Evolutionary conservation across 1,140 invertebrate genomes (phyloP), one percentile per base, ranked within the genome.

Genomic region (Diachasmimorpha longicaudata): DNA sequence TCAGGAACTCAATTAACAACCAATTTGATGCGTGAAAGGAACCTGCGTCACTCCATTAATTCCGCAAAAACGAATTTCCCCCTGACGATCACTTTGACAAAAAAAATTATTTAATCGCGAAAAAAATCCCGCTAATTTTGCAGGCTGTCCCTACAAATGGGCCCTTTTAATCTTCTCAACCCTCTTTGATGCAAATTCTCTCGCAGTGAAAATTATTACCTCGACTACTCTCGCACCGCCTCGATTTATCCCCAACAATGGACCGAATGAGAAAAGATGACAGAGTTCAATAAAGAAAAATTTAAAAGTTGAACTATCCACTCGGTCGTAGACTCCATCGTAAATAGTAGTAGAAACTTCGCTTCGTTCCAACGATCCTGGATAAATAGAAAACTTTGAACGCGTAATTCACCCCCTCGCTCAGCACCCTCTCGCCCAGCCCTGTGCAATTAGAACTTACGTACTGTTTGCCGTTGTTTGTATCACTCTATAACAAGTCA

Each of bases 291-390:
- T 72, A 52, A 72, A 70, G 16, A 46, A 39, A 69, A 52, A 44
- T 42, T 46, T 25, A 71, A 74, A 74, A 37, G 36, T 48, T 73
- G n/a, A 21, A 37, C 23, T n/a, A 69, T 67, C 31, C 19, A 67
- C 58, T 63, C 37, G 58, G 37, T 25, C 21, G 66, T 58, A 39
- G 13, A 46, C 23, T 52, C 66, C 31, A 44, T 46, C 39, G 39
- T 74, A 66, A 52, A 48, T 46, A 70, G 67, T 70, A 70, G 74
- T 70, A 37, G 16, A 75, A 70, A 75, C 73, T 75, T 70, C 69
- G 52, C 16, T 70, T 25, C 44, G 48, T 21, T 21, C 31, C 48
- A 44, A 68, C 36, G 19, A 55, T 19, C 16, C 31, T 42, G 42
- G 58, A 48, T 70, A 75, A 70, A 75, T 44, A 75, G 6, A 48